Percentiles rank a stretch among this genome's conserved stretches.
Evolutionary conservation across 2,113 vertebrate genomes (phyloP).

Genomic region (Ellobius talpinus): DNA sequence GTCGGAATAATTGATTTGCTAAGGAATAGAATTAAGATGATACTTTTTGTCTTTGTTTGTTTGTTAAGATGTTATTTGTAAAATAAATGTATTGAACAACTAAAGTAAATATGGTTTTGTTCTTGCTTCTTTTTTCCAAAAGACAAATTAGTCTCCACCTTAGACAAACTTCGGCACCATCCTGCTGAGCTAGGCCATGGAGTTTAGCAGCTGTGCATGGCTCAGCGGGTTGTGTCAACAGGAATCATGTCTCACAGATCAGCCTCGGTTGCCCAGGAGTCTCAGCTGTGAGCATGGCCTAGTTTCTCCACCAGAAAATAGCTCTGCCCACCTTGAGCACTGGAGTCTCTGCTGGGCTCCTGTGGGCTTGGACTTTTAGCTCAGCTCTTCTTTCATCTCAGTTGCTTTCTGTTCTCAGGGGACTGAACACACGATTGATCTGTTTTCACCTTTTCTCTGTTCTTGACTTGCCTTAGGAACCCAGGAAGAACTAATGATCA

Average conservation of each 20-base stretch:
- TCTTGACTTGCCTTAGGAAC: conserved; percentile 36
- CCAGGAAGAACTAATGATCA: conserved; percentile 5
- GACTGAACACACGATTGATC: background rate
- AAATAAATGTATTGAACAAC: background rate
- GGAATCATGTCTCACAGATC: background rate
- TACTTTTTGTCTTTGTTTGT: background rate
- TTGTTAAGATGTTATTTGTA: conserved; percentile 1
- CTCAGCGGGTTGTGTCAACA: background rate
- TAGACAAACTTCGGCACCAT: background rate
- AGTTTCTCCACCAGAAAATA: background rate
- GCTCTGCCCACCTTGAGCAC: background rate
- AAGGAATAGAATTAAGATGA: background rate
- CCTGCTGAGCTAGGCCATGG: background rate
- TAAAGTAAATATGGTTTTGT: conserved; percentile 4
- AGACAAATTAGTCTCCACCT: background rate
- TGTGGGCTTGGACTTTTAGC: background rate
- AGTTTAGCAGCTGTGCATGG: background rate
- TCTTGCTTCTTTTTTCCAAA: background rate
- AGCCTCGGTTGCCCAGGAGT: background rate
- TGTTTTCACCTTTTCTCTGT: background rate
- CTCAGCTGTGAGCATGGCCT: background rate
- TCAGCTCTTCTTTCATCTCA: background rate
- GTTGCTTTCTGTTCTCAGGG: background rate
- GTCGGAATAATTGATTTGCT: background rate
- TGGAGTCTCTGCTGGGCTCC: background rate